Conservation (phyloP, 2,797 vertebrate species). For the Anolis apletophallus region DNA sequence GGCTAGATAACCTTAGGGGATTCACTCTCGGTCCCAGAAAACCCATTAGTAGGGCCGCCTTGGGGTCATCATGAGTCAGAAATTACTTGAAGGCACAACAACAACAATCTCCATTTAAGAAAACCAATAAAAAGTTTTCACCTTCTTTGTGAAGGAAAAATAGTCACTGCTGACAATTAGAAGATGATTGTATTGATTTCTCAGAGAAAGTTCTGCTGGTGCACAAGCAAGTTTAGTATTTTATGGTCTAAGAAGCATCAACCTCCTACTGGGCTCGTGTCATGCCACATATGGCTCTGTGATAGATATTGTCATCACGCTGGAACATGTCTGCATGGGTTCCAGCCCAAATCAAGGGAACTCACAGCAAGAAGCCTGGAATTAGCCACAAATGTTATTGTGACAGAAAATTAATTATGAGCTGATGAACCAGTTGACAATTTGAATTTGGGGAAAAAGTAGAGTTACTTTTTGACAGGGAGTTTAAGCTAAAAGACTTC, state of each 20-base stretch:
- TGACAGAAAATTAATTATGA: constrained; percentile 44
- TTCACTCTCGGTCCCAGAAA: too few relatives aligned
- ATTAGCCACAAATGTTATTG: constrained; percentile 31
- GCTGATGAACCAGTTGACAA: constrained; percentile 27
- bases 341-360: constrained; percentile 39
- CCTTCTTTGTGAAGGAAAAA: neutral
- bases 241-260: constrained; percentile 40
- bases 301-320: constrained; percentile 39
- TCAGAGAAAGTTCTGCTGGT: constrained; percentile 9
- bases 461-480: constrained; percentile 24
- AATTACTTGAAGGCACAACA: too few relatives aligned
- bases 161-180: neutral
- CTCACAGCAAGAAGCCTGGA: constrained; percentile 27
- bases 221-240: constrained; percentile 24
- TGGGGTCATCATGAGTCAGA: too few relatives aligned
- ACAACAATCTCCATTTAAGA: neutral
- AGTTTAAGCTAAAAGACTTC: constrained; percentile 5
- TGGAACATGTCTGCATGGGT: constrained; percentile 24
- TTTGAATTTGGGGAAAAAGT: neutral
- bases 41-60: too few relatives aligned
- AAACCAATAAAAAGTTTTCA: neutral
- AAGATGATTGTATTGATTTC: neutral
- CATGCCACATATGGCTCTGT: constrained; percentile 21
- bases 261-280: constrained; percentile 3
- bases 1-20: too few relatives aligned